Evolutionary conservation across 2,113 vertebrate species (phyloP), one percentile per base, ranked within the genome.

Genomic region (Phycodurus eques): DNA sequence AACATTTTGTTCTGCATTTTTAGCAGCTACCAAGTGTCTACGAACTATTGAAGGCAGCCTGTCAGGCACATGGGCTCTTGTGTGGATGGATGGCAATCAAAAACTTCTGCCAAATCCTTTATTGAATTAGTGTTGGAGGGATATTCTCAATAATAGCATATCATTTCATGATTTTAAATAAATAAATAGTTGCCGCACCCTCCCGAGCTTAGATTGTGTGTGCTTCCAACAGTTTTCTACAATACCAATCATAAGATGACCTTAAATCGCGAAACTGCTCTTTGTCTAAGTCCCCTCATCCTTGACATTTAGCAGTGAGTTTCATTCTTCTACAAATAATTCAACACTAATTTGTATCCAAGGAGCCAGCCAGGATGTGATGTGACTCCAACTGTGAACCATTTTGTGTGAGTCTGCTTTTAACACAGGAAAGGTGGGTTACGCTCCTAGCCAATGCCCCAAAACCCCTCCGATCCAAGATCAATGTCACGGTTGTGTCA

Each of bases 221-320:
- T 47, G 12, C 46, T 47, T 47, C 46, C 11, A 73, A 72, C 67
- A 72, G 80, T 80, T 89, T 84, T 81, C 74, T 80, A 89, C 70
- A 78, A 88, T 84, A 84, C 75, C 59, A 61, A 42, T 59, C 44
- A 11, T 73, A 81, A 85, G 79, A 82, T 79, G 84, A 77, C 53
- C 22, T 35, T 83, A 86, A 60, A 87, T 81, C 74, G 76, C 77
- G 74, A 70, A 72, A 59, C 69, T 77, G 49, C 81, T 77, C 81
- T 72, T 83, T 73, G 88, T 74, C 85, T 85, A 85, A 85, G 82
- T 51, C 89, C 90, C 88, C 89, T 92, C 90, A 90, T 86, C 81
- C 79, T 70, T 91, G 92, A 90, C 90, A 92, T 91, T 91, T 88
- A 88, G 77, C 78, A 49, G 73, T 9, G 46, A 71, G 13, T 65